A percentile compares a stretch with the other conserved stretches of the same genome.
Conservation (phyloP, 2,113 vertebrate species). For the Chrysochloris asiatica region DNA sequence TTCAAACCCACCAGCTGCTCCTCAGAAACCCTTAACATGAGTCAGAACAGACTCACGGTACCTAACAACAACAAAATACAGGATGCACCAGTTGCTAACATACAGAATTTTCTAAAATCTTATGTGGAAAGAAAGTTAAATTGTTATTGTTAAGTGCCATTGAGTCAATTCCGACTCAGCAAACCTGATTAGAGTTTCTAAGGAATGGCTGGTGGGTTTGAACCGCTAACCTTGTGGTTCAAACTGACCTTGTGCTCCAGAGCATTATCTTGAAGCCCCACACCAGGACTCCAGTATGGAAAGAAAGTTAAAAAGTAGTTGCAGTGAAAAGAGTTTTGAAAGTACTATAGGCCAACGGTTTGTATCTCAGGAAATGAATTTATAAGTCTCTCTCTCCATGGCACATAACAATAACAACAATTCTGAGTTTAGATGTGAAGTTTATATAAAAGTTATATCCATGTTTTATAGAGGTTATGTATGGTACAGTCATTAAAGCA, state of each 20-base stretch:
- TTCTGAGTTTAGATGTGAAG: constrained; percentile 25
- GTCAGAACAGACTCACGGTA: no score
- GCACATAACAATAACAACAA: no score
- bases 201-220: no score
- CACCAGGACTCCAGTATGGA: not conserved
- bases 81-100: not conserved
- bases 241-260: no score
- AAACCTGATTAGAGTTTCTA: no score
- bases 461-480: not conserved
- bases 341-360: not conserved
- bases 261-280: no score
- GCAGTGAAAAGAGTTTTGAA: constrained; percentile 29
- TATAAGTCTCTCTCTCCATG: not conserved
- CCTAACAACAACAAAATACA: not conserved
- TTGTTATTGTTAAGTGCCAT: no score
- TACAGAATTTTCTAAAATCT: constrained; percentile 15
- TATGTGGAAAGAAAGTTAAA: not conserved
- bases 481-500: not conserved
- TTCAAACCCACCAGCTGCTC: no score
- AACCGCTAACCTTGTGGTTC: no score
- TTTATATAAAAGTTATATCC: not conserved
- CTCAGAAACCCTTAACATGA: no score
- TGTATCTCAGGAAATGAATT: constrained; percentile 30
- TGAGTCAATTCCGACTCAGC: no score
- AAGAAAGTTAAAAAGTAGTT: not conserved